A percentile compares a stretch with the other conserved stretches of the same genome.
phyloP scores from a whole-genome alignment of 2,797 vertebrate genomes.

The Acanthopagrus latus region DNA sequence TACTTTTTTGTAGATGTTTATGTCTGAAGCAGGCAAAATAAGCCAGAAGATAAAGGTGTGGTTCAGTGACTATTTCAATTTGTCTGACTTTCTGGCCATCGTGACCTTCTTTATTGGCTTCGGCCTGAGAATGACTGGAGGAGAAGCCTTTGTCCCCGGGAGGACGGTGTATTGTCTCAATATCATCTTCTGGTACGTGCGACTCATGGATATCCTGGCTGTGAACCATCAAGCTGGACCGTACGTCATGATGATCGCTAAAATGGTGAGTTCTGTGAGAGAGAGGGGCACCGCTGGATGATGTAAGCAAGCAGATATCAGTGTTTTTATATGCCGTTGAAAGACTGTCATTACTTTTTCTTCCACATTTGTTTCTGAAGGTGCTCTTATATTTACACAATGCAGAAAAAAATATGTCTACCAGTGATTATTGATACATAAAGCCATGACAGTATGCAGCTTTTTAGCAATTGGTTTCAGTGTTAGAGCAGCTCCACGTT shows the following conservation, averaged over 20 bases:
- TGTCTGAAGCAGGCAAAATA: slow-evolving; percentile 99
- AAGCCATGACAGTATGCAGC: too few relatives aligned
- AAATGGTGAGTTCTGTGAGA: slow-evolving; percentile 92
- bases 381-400: too few relatives aligned
- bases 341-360: not conserved
- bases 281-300: not conserved
- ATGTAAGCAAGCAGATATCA: not conserved
- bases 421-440: too few relatives aligned
- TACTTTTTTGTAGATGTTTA: slow-evolving; percentile 90
- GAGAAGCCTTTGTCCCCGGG: slow-evolving; percentile 87
- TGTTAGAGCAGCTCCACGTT: too few relatives aligned
- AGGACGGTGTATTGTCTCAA: slow-evolving; percentile 97
- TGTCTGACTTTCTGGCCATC: slow-evolving; percentile 96
- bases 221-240: slow-evolving; percentile 99
- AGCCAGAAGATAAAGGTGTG: slow-evolving; percentile 98
- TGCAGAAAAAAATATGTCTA: too few relatives aligned
- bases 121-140: slow-evolving; percentile 91
- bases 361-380: not conserved
- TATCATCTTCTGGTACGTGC: slow-evolving; percentile 99
- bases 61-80: slow-evolving; percentile 98
- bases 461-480: too few relatives aligned
- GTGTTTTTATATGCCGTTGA: not conserved
- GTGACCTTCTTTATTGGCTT: slow-evolving; percentile 96
- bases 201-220: slow-evolving; percentile 95
- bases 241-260: slow-evolving; percentile 99